A percentile compares a stretch with the other conserved stretches of the same genome.
Conservation (phyloP, 2,888 invertebrate genomes). For the Seira ritae region DNA sequence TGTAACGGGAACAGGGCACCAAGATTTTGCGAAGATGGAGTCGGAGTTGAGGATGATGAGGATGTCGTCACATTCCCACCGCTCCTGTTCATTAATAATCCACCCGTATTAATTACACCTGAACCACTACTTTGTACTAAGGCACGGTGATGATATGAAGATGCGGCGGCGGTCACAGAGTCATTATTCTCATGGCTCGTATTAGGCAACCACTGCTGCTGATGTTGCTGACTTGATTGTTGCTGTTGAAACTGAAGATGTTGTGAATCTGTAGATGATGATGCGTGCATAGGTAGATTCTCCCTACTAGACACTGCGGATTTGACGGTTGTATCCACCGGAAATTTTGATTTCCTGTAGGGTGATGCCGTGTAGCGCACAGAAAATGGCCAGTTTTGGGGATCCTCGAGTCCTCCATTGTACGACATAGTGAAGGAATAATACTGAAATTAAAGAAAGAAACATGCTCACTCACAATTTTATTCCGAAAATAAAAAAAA, state of each 20-base stretch:
- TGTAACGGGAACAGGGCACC: constrained; percentile 45
- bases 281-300: constrained; percentile 13
- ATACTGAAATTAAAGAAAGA: no score
- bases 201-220: constrained; percentile 31
- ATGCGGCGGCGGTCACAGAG: no score
- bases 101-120: constrained; percentile 25
- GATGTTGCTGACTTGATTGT: constrained; percentile 27
- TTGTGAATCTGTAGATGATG: constrained; percentile 11
- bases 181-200: no score
- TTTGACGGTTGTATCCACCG: constrained; percentile 59
- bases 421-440: constrained; percentile 47
- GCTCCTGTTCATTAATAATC: neutral
- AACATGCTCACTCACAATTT: no score
- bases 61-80: constrained; percentile 15
- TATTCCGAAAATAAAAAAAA: constrained; percentile 21
- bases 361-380: constrained; percentile 73
- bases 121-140: constrained; percentile 21
- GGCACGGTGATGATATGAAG: no score
- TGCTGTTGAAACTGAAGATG: constrained; percentile 41
- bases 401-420: constrained; percentile 69
- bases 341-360: constrained; percentile 72
- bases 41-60: neutral
- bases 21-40: constrained; percentile 24
- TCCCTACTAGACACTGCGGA: neutral
- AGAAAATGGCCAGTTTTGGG: constrained; percentile 72